Percentiles rank a stretch among this genome's conserved stretches.
Evolutionary conservation across 2,797 vertebrate species (phyloP).

Genomic region (Hemitrygon akajei): DNA sequence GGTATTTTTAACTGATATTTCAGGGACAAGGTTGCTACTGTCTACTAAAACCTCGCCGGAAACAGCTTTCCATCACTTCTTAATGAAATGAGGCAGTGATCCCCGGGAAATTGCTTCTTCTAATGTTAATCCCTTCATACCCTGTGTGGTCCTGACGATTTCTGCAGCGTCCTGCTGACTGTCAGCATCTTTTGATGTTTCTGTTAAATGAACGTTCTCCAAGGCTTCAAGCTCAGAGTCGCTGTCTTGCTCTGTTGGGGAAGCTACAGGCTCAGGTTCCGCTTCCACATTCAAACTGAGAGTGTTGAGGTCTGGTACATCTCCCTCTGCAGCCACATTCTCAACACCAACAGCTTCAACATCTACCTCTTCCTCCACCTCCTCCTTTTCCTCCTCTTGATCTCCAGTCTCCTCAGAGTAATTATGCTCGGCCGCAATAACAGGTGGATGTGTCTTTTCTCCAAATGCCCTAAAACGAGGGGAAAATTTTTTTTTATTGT

Average conservation of each 20-base stretch:
- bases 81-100: background rate
- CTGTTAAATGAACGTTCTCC: background rate
- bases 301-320: constrained; percentile 39
- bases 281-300: background rate
- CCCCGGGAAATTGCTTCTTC: background rate
- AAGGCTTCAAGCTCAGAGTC: background rate
- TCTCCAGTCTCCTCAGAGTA: constrained; percentile 46
- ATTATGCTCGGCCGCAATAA: constrained; percentile 55
- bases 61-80: background rate
- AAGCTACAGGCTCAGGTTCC: background rate
- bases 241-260: background rate
- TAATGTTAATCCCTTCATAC: background rate
- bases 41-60: constrained; percentile 38
- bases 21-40: background rate
- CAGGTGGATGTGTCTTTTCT: constrained; percentile 77
- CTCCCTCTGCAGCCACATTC: constrained; percentile 27
- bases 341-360: constrained; percentile 1
- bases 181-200: background rate
- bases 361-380: constrained; percentile 39
- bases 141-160: background rate
- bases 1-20: constrained; percentile 33
- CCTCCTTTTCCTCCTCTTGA: constrained; percentile 41
- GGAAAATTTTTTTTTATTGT: no score
- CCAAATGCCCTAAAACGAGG: constrained; percentile 88
- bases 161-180: background rate